Evolutionary conservation across 2,113 vertebrate species (phyloP).

Genomic region (Meriones unguiculatus): DNA sequence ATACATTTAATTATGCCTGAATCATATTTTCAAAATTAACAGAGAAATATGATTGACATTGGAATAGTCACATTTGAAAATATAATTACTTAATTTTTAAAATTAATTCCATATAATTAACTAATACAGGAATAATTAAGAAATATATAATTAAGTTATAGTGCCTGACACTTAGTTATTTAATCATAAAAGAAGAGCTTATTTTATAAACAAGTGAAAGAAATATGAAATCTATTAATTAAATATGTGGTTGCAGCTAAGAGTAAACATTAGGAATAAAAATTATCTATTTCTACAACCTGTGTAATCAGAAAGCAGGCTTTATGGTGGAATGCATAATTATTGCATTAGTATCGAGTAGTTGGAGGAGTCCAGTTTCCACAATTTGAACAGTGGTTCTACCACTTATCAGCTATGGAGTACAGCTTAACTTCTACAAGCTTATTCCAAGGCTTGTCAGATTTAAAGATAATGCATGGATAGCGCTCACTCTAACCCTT

Average conservation of each 20-base stretch:
- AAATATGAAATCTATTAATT: constrained; percentile 77
- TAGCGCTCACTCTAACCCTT: not conserved
- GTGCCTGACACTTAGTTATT: constrained; percentile 77
- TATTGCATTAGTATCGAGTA: not conserved
- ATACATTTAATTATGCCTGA: constrained; percentile 23
- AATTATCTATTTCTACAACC: constrained; percentile 59
- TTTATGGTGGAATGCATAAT: constrained; percentile 7
- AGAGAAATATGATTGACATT: constrained; percentile 61
- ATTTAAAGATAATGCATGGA: not conserved
- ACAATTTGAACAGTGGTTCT: not conserved
- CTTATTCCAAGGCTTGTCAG: not conserved
- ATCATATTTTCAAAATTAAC: constrained; percentile 65
- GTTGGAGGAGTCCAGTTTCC: not conserved
- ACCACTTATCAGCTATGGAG: not conserved
- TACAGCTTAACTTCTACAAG: not conserved
- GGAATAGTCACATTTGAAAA: constrained; percentile 71
- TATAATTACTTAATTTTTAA: constrained; percentile 83
- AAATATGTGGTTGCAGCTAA: constrained; percentile 72
- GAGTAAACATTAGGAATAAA: constrained; percentile 74
- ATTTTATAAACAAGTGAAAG: constrained; percentile 81
- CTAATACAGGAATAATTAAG: constrained; percentile 86
- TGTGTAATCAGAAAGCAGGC: constrained; percentile 59
- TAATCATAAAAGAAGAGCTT: constrained; percentile 79
- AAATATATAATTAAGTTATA: constrained; percentile 82
- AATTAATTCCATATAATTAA: constrained; percentile 83